A percentile compares a stretch with the other conserved stretches of the same genome.
Conservation (phyloP, 2,888 invertebrate genomes). For the Drosophila mayaguana region DNA sequence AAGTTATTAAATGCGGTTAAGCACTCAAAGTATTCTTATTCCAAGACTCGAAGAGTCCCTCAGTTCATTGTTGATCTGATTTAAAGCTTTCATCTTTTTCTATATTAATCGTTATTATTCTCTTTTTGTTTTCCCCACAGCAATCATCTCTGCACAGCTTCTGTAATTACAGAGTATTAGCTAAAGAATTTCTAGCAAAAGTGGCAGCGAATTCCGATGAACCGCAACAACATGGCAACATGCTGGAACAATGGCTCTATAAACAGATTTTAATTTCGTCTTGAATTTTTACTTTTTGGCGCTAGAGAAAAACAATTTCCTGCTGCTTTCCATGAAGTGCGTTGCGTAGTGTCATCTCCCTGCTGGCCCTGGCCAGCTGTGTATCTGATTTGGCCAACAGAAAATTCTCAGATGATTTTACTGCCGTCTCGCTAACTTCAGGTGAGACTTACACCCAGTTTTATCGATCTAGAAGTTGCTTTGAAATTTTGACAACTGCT, state of each 20-base stretch:
- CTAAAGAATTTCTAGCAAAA: slow-evolving; percentile 21
- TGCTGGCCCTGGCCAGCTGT: slow-evolving; percentile 20
- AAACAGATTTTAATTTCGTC: slow-evolving; percentile 76
- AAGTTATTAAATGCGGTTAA: too few relatives aligned
- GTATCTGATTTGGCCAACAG: slow-evolving; percentile 24
- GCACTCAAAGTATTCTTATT: too few relatives aligned
- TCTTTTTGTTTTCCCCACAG: too few relatives aligned
- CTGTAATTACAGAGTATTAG: slow-evolving; percentile 13
- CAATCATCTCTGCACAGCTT: background rate
- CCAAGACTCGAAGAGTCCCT: too few relatives aligned
- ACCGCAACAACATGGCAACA: slow-evolving; percentile 55
- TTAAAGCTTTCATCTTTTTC: too few relatives aligned
- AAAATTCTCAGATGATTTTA: slow-evolving; percentile 3
- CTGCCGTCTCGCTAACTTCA: slow-evolving; percentile 5
- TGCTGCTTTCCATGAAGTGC: slow-evolving; percentile 47
- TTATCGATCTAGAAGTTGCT: slow-evolving; percentile 41
- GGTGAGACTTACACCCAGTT: slow-evolving; percentile 38
- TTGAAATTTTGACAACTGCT: slow-evolving; percentile 49
- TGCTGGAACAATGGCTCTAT: slow-evolving; percentile 73
- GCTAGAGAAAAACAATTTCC: slow-evolving; percentile 70
- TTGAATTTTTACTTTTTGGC: slow-evolving; percentile 35
- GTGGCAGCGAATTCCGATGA: slow-evolving; percentile 41
- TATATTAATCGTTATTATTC: too few relatives aligned
- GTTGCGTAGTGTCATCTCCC: slow-evolving; percentile 31
- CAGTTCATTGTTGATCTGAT: too few relatives aligned